Base-by-base conservation (phyloP, 2,888 invertebrate species). In the Corbicula japonica region DNA sequence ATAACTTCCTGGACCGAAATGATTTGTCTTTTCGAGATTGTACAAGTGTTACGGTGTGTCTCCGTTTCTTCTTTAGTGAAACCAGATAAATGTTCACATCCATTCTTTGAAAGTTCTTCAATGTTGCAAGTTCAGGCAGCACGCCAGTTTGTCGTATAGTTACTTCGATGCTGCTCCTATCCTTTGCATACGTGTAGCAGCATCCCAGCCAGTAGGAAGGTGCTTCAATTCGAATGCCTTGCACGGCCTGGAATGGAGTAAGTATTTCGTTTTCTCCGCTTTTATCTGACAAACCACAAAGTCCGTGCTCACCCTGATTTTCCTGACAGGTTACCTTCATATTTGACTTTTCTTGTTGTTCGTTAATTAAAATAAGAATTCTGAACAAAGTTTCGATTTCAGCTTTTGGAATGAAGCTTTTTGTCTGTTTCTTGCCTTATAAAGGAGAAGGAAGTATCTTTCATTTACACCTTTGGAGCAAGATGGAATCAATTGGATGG, bases 171-270 rank as follows among this genome's bases (percentile, higher is more conserved):
- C 21, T 48, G 23, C 48, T 18, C n/a, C 30, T 32, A 2, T 30
- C 4, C 6, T 32, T 46, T 32, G 32, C 32, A 21, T 48, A 32
- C 21, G 34, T n/a, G 44, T 62, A 62, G 2, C 46, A 62, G 48
- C 62, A 62, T 48, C 62, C 48, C 32, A 62, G 5, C 62, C 62
- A 62, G 48, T 62, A 62, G 21, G 62, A 62, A 32, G 62, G 62
- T 28, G n/a, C 12, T 28, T 30, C 21, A 5, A 62, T 48, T 21
- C 21, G 21, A 21, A 62, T 62, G 15, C 30, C 46, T 44, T 32
- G 28, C 30, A 48, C 48, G n/a, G 62, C 62, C 34, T 62, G 62
- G 32, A 48, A 62, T 21, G 62, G 62, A 18, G 62, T 62, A 1
- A 62, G 48, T 21, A 62, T 62, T 48, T 62, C 62, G n/a, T n/a